A percentile compares a stretch with the other conserved stretches of the same genome.
phyloP scores from a whole-genome alignment of 1,140 invertebrate species.

The Notospermus geniculatus region DNA sequence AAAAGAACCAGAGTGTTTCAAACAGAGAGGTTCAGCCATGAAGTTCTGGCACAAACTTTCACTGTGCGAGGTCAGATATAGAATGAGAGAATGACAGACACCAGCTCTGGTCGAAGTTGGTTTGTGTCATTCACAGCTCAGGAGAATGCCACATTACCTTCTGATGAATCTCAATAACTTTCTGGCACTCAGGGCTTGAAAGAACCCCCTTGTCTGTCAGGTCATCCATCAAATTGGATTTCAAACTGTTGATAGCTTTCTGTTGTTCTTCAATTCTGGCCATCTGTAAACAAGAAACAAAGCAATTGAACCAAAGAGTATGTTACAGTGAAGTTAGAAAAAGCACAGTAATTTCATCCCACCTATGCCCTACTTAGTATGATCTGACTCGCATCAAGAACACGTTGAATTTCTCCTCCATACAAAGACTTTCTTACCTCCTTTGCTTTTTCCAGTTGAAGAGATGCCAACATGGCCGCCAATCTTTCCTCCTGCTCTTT shows the following conservation, averaged over 20 bases:
- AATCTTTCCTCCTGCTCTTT: constrained; percentile 50
- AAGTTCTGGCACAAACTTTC: neutral
- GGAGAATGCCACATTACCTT: no score
- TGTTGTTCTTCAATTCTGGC: constrained; percentile 52
- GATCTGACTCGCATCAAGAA: neutral
- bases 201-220: constrained; percentile 45
- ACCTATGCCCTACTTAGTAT: no score
- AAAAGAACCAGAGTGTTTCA: constrained; percentile 12
- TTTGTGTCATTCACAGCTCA: no score
- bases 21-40: neutral
- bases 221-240: constrained; percentile 50
- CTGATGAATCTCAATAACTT: constrained; percentile 41
- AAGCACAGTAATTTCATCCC: no score
- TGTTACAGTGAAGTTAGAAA: no score
- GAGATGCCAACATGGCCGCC: constrained; percentile 42
- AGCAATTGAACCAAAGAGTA: no score
- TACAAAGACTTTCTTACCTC: constrained; percentile 35
- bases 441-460: constrained; percentile 51
- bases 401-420: neutral
- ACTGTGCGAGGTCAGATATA: neutral
- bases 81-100: no score
- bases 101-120: no score
- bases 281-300: constrained; percentile 29
- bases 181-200: constrained; percentile 41
- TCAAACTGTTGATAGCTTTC: constrained; percentile 49